Conservation (phyloP, 2,888 invertebrate genomes). For the Euzophera pinguis region DNA sequence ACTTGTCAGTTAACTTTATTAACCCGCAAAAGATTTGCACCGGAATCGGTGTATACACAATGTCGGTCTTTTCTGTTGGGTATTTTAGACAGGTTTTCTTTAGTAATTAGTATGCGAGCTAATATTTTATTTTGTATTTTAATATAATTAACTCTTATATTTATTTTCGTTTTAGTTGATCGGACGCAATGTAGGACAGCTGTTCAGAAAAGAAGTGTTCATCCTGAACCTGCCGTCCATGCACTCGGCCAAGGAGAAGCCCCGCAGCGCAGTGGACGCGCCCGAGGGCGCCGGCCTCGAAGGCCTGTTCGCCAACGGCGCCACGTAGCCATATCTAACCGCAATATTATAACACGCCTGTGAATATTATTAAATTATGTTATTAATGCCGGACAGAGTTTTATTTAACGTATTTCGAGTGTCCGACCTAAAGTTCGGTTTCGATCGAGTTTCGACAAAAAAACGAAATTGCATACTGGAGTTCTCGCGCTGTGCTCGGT, state of each 20-base stretch:
- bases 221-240: conserved; percentile 91
- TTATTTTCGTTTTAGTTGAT: conserved; percentile 81
- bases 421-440: neutral
- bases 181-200: conserved; percentile 91
- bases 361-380: conserved; percentile 63
- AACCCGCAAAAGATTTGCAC: no score
- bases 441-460: no score
- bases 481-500: no score
- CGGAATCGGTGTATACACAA: no score
- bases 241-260: conserved; percentile 51
- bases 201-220: conserved; percentile 92
- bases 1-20: no score
- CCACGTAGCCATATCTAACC: conserved; percentile 54
- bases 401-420: no score
- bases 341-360: conserved; percentile 46
- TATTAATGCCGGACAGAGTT: conserved; percentile 26
- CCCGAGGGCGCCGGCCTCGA: conserved; percentile 56
- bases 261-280: conserved; percentile 52
- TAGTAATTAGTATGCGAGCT: no score
- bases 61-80: no score
- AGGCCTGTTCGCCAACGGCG: conserved; percentile 52
- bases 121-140: no score
- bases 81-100: no score
- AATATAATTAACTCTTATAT: neutral
- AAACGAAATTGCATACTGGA: no score